phyloP scores from a whole-genome alignment of 2,113 vertebrate genomes.

The Atractosteus spatula region DNA sequence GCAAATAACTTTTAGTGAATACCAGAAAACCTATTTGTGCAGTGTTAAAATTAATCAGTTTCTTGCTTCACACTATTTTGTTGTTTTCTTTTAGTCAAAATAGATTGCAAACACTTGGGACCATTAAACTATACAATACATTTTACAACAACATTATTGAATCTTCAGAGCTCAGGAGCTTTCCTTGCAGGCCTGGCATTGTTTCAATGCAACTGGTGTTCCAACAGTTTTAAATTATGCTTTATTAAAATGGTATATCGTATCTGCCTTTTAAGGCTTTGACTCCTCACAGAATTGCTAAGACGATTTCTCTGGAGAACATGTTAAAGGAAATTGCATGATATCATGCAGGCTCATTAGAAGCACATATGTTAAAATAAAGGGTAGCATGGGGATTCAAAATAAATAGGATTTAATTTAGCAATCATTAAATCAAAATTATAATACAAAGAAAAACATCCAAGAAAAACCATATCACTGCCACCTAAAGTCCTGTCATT shows the following conservation, averaged over 20 bases:
- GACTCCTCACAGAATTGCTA: conserved; percentile 24
- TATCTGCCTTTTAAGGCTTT: conserved; percentile 26
- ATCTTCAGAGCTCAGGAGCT: conserved; percentile 16
- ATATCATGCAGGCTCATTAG: conserved; percentile 38
- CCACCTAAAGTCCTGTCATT: neutral
- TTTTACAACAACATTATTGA: conserved; percentile 25
- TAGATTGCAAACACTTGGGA: conserved; percentile 26
- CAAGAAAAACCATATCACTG: conserved; percentile 11
- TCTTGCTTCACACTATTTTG: conserved; percentile 10
- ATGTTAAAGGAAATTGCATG: conserved; percentile 24
- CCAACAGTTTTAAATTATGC: conserved; percentile 32
- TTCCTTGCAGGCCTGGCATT: conserved; percentile 20
- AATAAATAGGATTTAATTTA: conserved; percentile 38
- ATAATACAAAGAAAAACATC: conserved; percentile 23
- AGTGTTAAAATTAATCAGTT: conserved; percentile 20
- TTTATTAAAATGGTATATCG: conserved; percentile 40
- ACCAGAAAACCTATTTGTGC: conserved; percentile 6
- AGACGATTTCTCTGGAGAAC: conserved; percentile 25
- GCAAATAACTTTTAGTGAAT: too few species aligned
- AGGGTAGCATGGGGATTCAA: conserved; percentile 12
- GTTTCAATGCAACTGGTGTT: conserved; percentile 33
- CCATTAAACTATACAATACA: conserved; percentile 28
- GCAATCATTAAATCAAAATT: conserved; percentile 35
- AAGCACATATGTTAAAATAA: conserved; percentile 21
- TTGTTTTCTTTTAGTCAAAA: conserved; percentile 27